A percentile compares a stretch with the other conserved stretches of the same genome.
phyloP scores from a whole-genome alignment of 2,113 vertebrate genomes.

The Bos indicus region DNA sequence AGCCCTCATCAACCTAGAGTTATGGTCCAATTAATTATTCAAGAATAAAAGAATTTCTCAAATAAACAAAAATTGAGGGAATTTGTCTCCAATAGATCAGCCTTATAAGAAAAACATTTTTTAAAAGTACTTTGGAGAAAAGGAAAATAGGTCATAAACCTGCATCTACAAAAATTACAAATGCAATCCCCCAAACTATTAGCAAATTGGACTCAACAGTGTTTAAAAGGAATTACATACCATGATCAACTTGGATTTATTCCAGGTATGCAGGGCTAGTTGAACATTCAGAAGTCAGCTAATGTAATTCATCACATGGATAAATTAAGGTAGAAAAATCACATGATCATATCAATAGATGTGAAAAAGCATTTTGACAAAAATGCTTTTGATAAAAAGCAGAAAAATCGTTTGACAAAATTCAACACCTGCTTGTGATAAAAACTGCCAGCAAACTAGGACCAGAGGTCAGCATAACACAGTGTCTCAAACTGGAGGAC shows the following conservation, averaged over 20 bases:
- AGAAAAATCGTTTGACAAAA: neutral
- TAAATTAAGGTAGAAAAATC: neutral
- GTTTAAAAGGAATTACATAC: neutral
- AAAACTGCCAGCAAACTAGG: neutral
- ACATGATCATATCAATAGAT: neutral
- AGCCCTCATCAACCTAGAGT: neutral
- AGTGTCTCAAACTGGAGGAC: neutral
- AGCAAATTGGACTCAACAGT: neutral
- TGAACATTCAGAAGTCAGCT: neutral
- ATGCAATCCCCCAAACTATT: neutral
- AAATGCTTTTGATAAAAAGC: neutral
- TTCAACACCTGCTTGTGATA: neutral
- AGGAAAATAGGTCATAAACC: neutral
- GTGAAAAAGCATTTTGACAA: neutral
- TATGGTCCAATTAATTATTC: neutral
- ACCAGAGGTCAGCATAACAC: neutral
- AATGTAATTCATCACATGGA: neutral
- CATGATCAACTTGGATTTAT: neutral
- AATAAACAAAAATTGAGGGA: neutral
- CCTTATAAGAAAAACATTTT: neutral
- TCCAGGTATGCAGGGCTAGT: neutral
- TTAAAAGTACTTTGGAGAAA: neutral
- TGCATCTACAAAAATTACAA: neutral
- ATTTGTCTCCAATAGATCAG: neutral
- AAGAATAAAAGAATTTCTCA: neutral